Conservation (phyloP, 1,140 invertebrate species). For the Asbolus verrucosus region DNA sequence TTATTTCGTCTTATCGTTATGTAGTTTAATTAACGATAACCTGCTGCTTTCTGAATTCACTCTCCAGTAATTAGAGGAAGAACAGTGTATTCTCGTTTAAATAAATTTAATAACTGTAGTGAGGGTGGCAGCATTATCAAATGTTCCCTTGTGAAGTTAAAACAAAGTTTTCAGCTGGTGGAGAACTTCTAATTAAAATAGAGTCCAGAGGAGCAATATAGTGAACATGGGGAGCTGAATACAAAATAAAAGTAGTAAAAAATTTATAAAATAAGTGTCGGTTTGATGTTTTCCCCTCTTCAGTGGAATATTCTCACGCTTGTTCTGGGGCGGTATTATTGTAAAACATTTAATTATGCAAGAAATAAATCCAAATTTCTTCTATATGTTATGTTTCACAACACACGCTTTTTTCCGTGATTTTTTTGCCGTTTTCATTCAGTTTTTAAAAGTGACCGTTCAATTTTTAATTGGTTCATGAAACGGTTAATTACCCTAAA, state of each 20-base stretch:
- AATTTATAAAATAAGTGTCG: slow-evolving; percentile 27
- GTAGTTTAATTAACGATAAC: no score
- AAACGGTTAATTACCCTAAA: slow-evolving; percentile 27
- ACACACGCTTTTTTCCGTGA: slow-evolving; percentile 1
- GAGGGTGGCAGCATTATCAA: slow-evolving; percentile 23
- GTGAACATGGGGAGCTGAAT: slow-evolving; percentile 32
- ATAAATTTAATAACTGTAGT: slow-evolving; percentile 30
- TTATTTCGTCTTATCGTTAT: slow-evolving; percentile 6
- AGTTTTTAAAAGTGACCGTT: background rate
- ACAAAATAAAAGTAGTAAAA: slow-evolving; percentile 30
- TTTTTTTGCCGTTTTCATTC: background rate
- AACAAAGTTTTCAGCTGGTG: slow-evolving; percentile 32
- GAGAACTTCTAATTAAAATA: slow-evolving; percentile 37
- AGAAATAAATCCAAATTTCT: no score
- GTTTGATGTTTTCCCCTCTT: slow-evolving; percentile 19
- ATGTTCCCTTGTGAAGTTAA: slow-evolving; percentile 28
- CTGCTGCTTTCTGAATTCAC: no score
- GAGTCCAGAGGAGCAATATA: slow-evolving; percentile 33
- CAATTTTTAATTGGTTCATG: slow-evolving; percentile 1
- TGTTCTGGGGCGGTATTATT: slow-evolving; percentile 10
- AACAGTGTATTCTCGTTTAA: slow-evolving; percentile 31
- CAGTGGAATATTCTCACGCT: background rate
- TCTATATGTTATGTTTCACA: background rate
- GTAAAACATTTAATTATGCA: slow-evolving; percentile 3
- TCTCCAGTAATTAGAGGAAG: no score